phyloP scores from a whole-genome alignment of 2,888 invertebrate species.

The Steromphala cineraria region DNA sequence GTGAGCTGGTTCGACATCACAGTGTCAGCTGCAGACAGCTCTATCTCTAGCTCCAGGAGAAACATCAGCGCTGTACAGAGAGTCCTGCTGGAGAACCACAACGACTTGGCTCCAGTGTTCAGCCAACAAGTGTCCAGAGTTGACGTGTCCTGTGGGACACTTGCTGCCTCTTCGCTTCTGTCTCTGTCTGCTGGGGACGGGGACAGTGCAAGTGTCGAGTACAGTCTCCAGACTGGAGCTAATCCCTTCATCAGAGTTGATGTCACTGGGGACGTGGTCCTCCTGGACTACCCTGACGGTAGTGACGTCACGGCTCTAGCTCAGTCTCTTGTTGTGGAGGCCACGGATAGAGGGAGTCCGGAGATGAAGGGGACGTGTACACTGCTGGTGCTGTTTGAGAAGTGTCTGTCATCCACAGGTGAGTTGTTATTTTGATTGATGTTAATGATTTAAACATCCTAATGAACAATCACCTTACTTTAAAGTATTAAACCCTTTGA shows the following conservation, averaged over 20 bases:
- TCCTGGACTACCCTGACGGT: neutral
- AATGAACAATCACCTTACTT: no score
- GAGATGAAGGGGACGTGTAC: neutral
- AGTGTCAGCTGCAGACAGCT: neutral
- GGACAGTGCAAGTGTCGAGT: neutral
- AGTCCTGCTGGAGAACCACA: neutral
- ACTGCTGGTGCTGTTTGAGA: neutral
- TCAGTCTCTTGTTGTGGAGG: neutral
- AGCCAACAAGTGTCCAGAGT: neutral
- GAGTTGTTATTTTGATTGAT: no score
- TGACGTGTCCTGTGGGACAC: neutral
- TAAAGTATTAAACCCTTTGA: no score
- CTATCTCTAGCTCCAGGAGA: neutral
- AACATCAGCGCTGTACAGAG: neutral
- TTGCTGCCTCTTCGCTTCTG: neutral
- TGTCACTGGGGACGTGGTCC: neutral
- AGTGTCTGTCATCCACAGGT: neutral
- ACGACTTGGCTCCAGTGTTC: neutral
- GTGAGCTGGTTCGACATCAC: neutral
- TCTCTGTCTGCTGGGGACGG: neutral
- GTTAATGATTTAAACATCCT: no score
- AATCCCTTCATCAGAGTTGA: neutral
- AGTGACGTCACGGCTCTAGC: neutral
- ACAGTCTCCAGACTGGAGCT: neutral
- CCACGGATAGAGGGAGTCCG: neutral